Evolutionary conservation across 2,888 invertebrate genomes (phyloP), one percentile per base, ranked within the genome.

Genomic region (Nemoura dubitans): DNA sequence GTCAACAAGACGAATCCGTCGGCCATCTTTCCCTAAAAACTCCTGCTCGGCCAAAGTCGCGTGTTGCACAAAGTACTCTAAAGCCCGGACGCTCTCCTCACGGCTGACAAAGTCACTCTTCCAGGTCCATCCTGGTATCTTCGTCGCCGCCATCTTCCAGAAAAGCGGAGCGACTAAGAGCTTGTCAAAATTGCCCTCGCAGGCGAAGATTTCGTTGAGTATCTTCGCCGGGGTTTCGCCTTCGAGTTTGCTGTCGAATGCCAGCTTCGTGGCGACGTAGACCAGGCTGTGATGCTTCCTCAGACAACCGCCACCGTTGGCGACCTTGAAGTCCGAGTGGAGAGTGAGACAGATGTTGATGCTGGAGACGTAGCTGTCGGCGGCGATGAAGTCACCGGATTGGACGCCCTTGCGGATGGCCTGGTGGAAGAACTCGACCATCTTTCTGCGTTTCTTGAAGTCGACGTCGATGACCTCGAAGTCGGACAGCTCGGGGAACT

Each of bases 91-190:
- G 89, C 96, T 96, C 90, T 97, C 97, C 90, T 96, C 95, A 90
- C 95, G 93, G 90, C 94, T 94, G 89, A 93, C 93, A 90, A 96
- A 97, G 91, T 97, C 97, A 88, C 97, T 96, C 90, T 96, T 96
- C 97, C n/a, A n/a, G n/a, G n/a, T n/a, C n/a, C 97, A 97, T 3
- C 97, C 97, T 0, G 96, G 96, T 88, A 97, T 92, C 89, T 96
- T 96, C 90, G 96, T 95, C 0, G 97, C 96, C 0, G 96, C 96
- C 89, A 95, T 94, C 43, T 95, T 94, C 0, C 97, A 97, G 89
- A 97, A 96, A 88, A 97, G 94, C 14, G 97, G 96, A 1, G 97
- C 97, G 90, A 94, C 91, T 90, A 96, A 93, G 88, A 96, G 93
- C 81, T 96, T 92, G 89, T 95, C 95, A 90, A 96, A 96, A 0